Conservation (phyloP, 2,113 vertebrate species). For the Noturus placidus region DNA sequence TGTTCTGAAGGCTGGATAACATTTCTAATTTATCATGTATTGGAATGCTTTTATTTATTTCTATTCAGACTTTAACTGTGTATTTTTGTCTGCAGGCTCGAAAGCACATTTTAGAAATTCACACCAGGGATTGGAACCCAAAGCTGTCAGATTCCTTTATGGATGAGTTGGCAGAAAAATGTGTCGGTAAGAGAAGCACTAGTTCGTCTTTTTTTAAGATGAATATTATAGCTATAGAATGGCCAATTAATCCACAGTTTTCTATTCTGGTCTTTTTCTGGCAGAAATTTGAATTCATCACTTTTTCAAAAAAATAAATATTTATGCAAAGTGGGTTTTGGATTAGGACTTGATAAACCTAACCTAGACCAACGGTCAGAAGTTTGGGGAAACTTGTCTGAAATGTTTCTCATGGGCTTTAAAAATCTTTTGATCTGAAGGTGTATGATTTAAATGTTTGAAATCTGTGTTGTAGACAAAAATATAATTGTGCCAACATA, state of each 20-base stretch:
- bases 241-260: neutral
- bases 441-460: too few relatives aligned
- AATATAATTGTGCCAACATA: too few relatives aligned
- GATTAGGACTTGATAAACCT: neutral
- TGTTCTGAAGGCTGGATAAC: neutral
- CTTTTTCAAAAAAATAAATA: neutral
- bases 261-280: neutral
- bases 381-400: too few relatives aligned
- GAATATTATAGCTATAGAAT: neutral
- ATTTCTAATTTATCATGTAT: slow-evolving; percentile 26
- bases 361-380: too few relatives aligned
- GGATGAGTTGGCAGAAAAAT: slow-evolving; percentile 97
- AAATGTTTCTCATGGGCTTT: too few relatives aligned
- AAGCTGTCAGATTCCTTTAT: slow-evolving; percentile 90
- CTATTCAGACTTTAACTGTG: neutral
- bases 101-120: slow-evolving; percentile 98
- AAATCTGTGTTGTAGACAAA: too few relatives aligned
- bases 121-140: slow-evolving; percentile 97
- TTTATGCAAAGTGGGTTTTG: neutral
- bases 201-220: neutral
- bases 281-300: neutral
- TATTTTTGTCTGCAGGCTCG: slow-evolving; percentile 78
- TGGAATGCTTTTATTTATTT: slow-evolving; percentile 7
- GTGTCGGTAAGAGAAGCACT: slow-evolving; percentile 86
- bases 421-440: too few relatives aligned